These are phyloP conservation scores for Lethenteron reissneri DNA, from an alignment of 2,113 vertebrate species.

Conservation along the genomic window DNA sequence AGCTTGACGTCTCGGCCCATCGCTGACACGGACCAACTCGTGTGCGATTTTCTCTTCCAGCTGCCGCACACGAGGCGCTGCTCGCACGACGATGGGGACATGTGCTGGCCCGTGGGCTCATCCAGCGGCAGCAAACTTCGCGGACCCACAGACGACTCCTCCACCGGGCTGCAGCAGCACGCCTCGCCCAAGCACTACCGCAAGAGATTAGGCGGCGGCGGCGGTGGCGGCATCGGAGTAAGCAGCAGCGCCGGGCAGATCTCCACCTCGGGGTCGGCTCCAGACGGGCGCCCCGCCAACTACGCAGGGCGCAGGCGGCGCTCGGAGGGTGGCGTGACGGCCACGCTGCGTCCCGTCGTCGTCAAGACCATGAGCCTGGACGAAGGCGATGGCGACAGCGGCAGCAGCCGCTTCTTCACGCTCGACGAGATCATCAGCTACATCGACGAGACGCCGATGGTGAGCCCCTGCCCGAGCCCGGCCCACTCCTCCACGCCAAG, in stretches of 20 bases:
- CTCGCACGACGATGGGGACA: conserved; percentile 41
- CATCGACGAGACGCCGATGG: conserved; percentile 35
- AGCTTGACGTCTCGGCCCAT: no score
- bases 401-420: conserved; percentile 29
- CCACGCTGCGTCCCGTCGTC: conserved; percentile 31
- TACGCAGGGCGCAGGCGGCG: conserved; percentile 5
- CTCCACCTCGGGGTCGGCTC: conserved; percentile 20
- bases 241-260: conserved; percentile 15
- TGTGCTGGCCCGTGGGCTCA: conserved; percentile 22
- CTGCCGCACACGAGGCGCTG: conserved; percentile 33
- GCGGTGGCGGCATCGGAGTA: conserved; percentile 24
- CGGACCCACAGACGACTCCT: conserved; percentile 14
- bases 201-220: conserved; percentile 17
- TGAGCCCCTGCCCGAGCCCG: conserved; percentile 31
- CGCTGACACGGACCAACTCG: no score
- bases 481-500: conserved; percentile 20
- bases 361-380: conserved; percentile 20
- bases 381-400: conserved; percentile 19
- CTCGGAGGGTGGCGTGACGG: conserved; percentile 16
- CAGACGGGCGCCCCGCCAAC: conserved; percentile 2
- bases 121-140: no score
- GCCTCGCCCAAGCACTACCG: conserved; percentile 36
- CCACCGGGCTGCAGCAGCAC: conserved; percentile 38
- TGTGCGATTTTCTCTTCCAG: conserved; percentile 17
- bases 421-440: conserved; percentile 42